Evolutionary conservation across 1,140 invertebrate species (phyloP), one percentile per base, ranked within the genome.

Genomic region (Oryzaephilus surinamensis): DNA sequence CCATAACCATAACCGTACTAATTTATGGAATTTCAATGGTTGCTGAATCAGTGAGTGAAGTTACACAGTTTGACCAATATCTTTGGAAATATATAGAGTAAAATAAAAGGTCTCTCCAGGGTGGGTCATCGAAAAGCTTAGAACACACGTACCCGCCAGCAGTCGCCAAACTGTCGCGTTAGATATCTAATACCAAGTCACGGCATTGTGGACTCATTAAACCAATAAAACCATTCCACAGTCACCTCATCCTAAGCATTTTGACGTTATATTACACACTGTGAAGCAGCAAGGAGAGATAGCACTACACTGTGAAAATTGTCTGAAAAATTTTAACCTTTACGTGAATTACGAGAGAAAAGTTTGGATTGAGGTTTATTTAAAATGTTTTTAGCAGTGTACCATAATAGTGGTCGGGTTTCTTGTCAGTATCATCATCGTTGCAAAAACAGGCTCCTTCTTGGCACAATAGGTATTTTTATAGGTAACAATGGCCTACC

Each of bases 391-490:
- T 6, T 21, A 6, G 20, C 6, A 21, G 10, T 6, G 19, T 4
- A 8, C 4, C 19, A 18, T 32, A 21, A 31, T 18, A 24, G 28
- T 14, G 26, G 33, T 13, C 51, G 51, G 29, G 46, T 48, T 48
- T 48, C 51, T 48, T 50, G 36, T 24, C n/a, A 1, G 5, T 24
- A 28, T 30, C 32, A 33, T 41, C 39, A 43, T 43, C 45, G 34
- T 46, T 36, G 16, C 40, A 50, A 49, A 24, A 51, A 54, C 52
- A 52, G 44, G 32, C 26, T 11, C 10, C n/a, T n/a, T n/a, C n/a
- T n/a, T n/a, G n/a, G n/a, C 29, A 50, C 48, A 47, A 55, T 55
- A 55, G 53, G 53, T 55, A 55, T 52, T 55, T 55, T 55, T 53
- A 52, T 49, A 55, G 53, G 53, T 55, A 55, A 55, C 53, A 55